phyloP scores from a whole-genome alignment of 2,113 vertebrate genomes.

The Gymnobelideus leadbeateri region DNA sequence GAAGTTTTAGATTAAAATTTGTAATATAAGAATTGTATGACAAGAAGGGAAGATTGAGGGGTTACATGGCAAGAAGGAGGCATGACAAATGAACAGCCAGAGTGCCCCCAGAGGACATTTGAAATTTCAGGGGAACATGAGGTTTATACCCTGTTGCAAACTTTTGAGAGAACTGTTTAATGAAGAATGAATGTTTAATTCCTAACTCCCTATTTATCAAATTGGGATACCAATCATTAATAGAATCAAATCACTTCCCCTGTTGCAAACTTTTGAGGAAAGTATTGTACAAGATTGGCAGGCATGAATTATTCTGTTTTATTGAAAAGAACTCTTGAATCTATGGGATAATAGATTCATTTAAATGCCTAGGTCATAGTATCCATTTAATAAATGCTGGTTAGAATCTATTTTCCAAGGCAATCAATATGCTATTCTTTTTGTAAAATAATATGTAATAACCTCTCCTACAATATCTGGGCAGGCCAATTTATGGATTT shows the following conservation, averaged over 20 bases:
- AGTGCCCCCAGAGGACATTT: neutral
- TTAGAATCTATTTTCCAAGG: neutral
- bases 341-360: neutral
- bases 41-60: too few relatives aligned
- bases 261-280: too few relatives aligned
- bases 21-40: neutral
- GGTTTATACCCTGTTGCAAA: neutral
- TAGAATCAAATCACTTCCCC: too few relatives aligned
- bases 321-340: too few relatives aligned
- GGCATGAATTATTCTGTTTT: neutral
- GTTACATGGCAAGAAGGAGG: neutral
- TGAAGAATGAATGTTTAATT: too few relatives aligned
- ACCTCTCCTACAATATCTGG: neutral
- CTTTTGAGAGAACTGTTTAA: neutral
- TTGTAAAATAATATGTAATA: neutral
- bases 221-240: too few relatives aligned
- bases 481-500: neutral
- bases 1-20: neutral
- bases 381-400: neutral
- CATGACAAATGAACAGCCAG: neutral
- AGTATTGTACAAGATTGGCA: neutral
- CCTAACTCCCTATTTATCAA: too few relatives aligned
- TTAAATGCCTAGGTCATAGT: neutral
- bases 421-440: neutral
- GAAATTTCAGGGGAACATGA: neutral